Evolutionary conservation across 1,140 invertebrate genomes (phyloP).

Genomic region (Lycorma delicatula): DNA sequence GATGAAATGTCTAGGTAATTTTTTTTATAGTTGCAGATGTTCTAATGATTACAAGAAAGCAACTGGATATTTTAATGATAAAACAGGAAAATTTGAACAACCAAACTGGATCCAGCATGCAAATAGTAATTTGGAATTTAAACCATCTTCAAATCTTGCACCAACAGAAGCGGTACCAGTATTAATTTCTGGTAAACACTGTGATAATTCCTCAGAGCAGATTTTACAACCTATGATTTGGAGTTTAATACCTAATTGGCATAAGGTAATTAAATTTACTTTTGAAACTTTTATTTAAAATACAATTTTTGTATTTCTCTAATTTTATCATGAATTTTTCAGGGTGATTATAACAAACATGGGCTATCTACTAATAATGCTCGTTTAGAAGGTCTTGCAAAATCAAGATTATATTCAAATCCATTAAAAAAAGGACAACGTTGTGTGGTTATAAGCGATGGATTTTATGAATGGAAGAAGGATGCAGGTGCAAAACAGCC

Average conservation of each 20-base stretch:
- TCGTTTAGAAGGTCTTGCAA: slow-evolving; percentile 56
- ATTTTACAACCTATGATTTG: slow-evolving; percentile 66
- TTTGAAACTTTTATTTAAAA: neutral
- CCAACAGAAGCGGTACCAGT: slow-evolving; percentile 63
- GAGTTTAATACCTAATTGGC: slow-evolving; percentile 73
- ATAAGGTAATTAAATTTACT: slow-evolving; percentile 45
- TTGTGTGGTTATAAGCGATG: slow-evolving; percentile 70
- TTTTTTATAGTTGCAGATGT: neutral
- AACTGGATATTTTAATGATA: neutral
- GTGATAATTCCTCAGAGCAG: slow-evolving; percentile 38
- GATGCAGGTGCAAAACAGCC: slow-evolving; percentile 58
- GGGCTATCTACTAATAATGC: slow-evolving; percentile 69
- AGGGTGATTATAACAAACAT: slow-evolving; percentile 37
- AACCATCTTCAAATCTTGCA: slow-evolving; percentile 59
- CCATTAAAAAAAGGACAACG: slow-evolving; percentile 56
- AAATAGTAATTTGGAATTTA: slow-evolving; percentile 48
- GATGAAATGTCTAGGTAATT: no score
- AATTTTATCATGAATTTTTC: neutral
- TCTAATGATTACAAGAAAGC: slow-evolving; percentile 3
- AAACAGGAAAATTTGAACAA: slow-evolving; percentile 6
- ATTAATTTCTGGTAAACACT: slow-evolving; percentile 49
- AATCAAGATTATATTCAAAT: slow-evolving; percentile 56
- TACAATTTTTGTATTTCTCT: neutral
- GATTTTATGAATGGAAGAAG: slow-evolving; percentile 83
- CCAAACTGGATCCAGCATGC: slow-evolving; percentile 45